These are phyloP conservation scores for Acanthurus leucopareius DNA, from an alignment of 2,797 vertebrate genomes.

Conservation along the genomic window DNA sequence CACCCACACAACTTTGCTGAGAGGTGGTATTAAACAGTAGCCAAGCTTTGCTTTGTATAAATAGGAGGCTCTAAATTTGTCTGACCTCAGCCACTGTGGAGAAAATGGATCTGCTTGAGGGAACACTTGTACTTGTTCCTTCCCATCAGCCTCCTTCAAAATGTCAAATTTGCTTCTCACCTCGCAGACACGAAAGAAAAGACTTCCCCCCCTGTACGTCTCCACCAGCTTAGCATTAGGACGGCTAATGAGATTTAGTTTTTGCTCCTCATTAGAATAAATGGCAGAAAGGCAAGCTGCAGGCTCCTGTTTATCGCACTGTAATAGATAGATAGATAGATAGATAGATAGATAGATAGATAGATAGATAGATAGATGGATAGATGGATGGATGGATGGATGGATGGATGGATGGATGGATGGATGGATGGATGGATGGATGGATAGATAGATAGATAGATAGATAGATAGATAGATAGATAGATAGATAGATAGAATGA, in stretches of 20 bases:
- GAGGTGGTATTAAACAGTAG: slow-evolving; percentile 31
- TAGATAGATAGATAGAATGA: background rate
- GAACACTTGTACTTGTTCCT: slow-evolving; percentile 71
- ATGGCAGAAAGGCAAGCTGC: slow-evolving; percentile 24
- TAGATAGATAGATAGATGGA: too few relatives aligned
- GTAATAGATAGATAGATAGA: too few relatives aligned
- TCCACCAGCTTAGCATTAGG: slow-evolving; percentile 40
- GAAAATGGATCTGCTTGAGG: slow-evolving; percentile 66
- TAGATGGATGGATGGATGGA: too few relatives aligned
- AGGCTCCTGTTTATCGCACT: slow-evolving; percentile 29
- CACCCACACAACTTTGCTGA: slow-evolving; percentile 13
- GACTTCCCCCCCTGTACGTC: slow-evolving; percentile 22
- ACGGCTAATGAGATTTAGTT: slow-evolving; percentile 59
- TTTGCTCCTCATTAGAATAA: slow-evolving; percentile 57
- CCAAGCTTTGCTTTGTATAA: slow-evolving; percentile 32
- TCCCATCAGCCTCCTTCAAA: slow-evolving; percentile 68
- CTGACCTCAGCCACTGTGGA: slow-evolving; percentile 66
- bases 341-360: too few relatives aligned
- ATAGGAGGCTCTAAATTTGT: slow-evolving; percentile 68
- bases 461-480: background rate
- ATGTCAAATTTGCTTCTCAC: slow-evolving; percentile 75
- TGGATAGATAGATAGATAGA: background rate
- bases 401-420: too few relatives aligned
- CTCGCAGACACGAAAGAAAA: slow-evolving; percentile 52
- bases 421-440: too few relatives aligned